These are phyloP conservation scores for Turritopsis rubra DNA, from an alignment of 30 jellyfish, hydroid and myxozoan genomes.

Conservation along the genomic window DNA sequence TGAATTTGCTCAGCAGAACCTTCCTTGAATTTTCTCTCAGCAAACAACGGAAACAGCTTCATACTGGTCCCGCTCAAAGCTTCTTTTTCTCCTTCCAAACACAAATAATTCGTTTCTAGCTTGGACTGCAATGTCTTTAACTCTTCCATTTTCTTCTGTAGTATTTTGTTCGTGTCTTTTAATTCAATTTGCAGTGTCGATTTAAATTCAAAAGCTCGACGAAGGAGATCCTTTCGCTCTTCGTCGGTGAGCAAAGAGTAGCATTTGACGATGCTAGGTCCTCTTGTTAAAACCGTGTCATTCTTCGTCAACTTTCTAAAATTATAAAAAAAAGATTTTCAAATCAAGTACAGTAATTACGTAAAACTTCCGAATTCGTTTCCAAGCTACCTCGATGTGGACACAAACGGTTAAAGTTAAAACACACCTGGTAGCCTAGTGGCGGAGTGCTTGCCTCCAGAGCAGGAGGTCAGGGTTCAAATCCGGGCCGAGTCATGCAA, in stretches of 20 bases:
- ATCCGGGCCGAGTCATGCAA: no score
- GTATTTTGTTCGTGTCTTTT: background rate
- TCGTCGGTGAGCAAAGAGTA: background rate
- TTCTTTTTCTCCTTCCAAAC: constrained; percentile 48
- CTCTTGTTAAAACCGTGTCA: background rate
- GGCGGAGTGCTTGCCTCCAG: no score
- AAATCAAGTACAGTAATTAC: background rate
- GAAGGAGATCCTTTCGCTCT: background rate
- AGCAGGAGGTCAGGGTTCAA: no score
- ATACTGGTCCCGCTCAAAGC: constrained; percentile 39
- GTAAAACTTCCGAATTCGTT: no score
- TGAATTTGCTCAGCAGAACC: constrained; percentile 65
- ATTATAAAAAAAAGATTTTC: background rate
- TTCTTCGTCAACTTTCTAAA: background rate
- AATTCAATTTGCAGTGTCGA: background rate
- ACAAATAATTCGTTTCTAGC: background rate
- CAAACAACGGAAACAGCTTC: constrained; percentile 32
- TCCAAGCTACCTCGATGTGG: no score
- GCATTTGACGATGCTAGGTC: background rate
- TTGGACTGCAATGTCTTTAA: background rate
- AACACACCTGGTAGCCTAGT: no score
- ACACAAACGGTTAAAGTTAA: no score
- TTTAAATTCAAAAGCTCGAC: background rate
- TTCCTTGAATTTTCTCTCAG: constrained; percentile 46
- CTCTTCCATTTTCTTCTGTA: background rate